phyloP scores from a whole-genome alignment of 2,797 vertebrate species.

The Pipistrellus nathusii region DNA sequence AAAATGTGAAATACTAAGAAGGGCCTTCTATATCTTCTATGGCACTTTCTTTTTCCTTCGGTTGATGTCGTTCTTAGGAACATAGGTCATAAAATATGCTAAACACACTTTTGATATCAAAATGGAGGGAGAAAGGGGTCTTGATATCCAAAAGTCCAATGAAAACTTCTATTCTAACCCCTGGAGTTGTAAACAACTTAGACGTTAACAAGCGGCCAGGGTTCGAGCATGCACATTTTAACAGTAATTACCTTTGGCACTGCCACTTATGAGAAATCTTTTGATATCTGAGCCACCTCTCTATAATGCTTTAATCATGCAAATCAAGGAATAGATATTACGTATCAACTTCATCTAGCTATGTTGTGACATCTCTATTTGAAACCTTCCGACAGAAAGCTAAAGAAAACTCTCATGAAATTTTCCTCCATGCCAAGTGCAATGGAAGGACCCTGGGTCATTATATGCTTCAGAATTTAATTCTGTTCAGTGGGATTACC shows the following conservation, averaged over 20 bases:
- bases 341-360: conserved; percentile 76
- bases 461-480: conserved; percentile 12
- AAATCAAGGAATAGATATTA: conserved; percentile 85
- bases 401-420: conserved; percentile 62
- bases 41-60: background rate
- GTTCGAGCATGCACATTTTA: conserved; percentile 77
- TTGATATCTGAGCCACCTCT: conserved; percentile 83
- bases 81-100: conserved; percentile 75
- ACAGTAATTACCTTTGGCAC: conserved; percentile 85
- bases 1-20: conserved; percentile 80
- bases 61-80: conserved; percentile 69
- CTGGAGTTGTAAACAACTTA: conserved; percentile 79
- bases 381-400: conserved; percentile 74
- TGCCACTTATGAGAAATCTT: conserved; percentile 82
- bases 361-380: conserved; percentile 75
- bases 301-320: conserved; percentile 86
- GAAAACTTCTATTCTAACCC: conserved; percentile 78
- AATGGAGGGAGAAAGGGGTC: conserved; percentile 60
- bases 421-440: conserved; percentile 41
- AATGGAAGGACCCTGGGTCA: background rate
- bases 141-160: conserved; percentile 63
- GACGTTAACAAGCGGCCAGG: conserved; percentile 71
- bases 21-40: conserved; percentile 82
- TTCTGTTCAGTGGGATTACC: conserved; percentile 54
- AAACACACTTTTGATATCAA: conserved; percentile 76